Conservation (phyloP, 2,113 vertebrate genomes). For the Eclectus roratus region DNA sequence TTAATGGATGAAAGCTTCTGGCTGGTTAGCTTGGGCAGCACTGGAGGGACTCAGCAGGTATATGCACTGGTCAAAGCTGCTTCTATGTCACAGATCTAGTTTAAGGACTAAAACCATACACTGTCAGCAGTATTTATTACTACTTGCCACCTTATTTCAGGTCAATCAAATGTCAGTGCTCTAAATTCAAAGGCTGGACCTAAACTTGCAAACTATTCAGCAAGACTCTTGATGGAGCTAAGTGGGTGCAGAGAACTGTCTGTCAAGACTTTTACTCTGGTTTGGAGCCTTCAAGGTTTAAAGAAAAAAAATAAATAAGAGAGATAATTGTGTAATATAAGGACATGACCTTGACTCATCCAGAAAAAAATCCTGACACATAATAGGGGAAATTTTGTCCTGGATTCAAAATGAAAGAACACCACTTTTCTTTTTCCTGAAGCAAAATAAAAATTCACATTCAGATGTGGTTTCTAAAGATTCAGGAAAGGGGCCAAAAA, state of each 20-base stretch:
- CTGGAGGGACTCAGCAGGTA: background rate
- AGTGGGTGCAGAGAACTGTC: background rate
- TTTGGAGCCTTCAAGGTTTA: background rate
- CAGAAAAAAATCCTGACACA: background rate
- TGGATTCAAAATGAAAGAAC: background rate
- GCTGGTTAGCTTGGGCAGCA: background rate
- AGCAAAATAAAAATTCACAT: background rate
- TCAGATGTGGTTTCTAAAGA: background rate
- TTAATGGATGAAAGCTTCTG: background rate
- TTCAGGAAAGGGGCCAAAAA: background rate
- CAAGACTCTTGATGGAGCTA: background rate
- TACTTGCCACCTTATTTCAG: background rate
- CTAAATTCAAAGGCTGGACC: background rate
- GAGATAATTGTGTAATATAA: background rate
- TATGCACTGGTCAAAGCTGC: background rate
- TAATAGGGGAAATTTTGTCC: background rate
- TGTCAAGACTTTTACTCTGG: background rate
- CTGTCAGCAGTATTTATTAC: background rate
- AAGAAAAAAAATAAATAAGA: fast-evolving
- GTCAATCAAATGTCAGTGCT: background rate
- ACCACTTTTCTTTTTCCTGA: background rate
- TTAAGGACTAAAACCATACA: background rate
- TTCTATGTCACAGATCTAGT: background rate
- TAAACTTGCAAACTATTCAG: background rate
- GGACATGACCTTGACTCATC: background rate